Percentiles rank a stretch among this genome's conserved stretches.
Conservation (phyloP, 2,888 invertebrate genomes). For the Sinopyrophorus schimmeli region DNA sequence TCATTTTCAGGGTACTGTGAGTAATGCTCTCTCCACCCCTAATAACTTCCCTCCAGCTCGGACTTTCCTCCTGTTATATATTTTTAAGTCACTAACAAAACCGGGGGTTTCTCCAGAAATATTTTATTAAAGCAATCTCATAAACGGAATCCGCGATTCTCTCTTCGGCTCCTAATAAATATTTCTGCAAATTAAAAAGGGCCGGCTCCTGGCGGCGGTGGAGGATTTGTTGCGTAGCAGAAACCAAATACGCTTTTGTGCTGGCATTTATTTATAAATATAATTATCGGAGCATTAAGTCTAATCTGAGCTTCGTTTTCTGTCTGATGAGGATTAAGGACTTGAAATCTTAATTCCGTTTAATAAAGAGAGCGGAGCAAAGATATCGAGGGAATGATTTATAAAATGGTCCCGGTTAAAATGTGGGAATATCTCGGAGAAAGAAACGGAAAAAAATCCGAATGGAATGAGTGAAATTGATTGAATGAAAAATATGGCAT, state of each 20-base stretch:
- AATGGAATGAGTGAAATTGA: constrained; percentile 19
- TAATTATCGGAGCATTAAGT: too few relatives aligned
- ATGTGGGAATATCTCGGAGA: constrained; percentile 19
- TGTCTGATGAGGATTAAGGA: constrained; percentile 20
- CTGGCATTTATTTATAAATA: too few relatives aligned
- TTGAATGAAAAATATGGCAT: constrained; percentile 24
- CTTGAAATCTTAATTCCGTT: constrained; percentile 19
- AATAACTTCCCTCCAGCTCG: constrained; percentile 25
- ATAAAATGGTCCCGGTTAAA: constrained; percentile 16
- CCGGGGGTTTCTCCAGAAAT: too few relatives aligned
- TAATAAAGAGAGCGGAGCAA: constrained; percentile 19
- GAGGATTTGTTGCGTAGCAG: too few relatives aligned
- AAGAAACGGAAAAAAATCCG: constrained; percentile 9
- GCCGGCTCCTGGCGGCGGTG: too few relatives aligned
- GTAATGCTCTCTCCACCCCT: constrained; percentile 47
- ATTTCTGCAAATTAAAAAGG: too few relatives aligned
- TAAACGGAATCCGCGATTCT: too few relatives aligned
- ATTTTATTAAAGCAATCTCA: too few relatives aligned
- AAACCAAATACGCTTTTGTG: too few relatives aligned
- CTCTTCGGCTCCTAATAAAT: too few relatives aligned
- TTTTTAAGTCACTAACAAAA: constrained; percentile 8
- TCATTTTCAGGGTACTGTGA: constrained; percentile 49
- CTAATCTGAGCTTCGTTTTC: constrained; percentile 17
- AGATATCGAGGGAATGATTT: constrained; percentile 19
- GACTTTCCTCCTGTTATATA: constrained; percentile 17